Evolutionary conservation across 2,797 vertebrate genomes (phyloP).

Genomic region (Orestias chungarensis): DNA sequence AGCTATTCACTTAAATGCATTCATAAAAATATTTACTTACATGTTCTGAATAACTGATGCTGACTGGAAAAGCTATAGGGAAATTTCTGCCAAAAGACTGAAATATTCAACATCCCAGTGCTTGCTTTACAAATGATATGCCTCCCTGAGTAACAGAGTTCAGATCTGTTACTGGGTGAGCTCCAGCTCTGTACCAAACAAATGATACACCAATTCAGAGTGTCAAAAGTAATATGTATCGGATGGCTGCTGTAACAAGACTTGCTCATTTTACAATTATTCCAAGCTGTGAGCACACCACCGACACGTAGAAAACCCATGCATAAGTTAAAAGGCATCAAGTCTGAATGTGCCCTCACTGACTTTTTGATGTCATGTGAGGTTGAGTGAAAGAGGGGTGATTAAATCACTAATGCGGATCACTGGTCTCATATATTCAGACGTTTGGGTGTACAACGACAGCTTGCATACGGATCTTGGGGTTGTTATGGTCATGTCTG

Average conservation of each 20-base stretch:
- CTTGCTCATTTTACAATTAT: conserved; percentile 64
- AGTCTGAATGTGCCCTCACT: conserved; percentile 23
- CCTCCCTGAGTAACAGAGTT: conserved; percentile 43
- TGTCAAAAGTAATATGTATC: conserved; percentile 42
- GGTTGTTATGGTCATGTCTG: not conserved
- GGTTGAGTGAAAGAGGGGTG: not conserved
- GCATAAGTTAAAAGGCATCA: conserved; percentile 52
- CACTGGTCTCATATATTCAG: not conserved
- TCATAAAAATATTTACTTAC: not conserved
- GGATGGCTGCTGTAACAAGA: conserved; percentile 57
- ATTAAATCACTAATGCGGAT: not conserved
- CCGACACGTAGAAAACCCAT: conserved; percentile 43
- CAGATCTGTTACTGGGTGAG: conserved; percentile 37
- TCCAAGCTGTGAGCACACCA: conserved; percentile 48
- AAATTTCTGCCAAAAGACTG: conserved; percentile 12
- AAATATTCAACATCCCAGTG: conserved; percentile 49
- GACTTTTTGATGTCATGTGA: conserved; percentile 17
- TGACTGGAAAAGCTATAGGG: conserved; percentile 9
- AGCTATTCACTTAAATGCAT: not conserved
- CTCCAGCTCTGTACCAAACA: conserved; percentile 49
- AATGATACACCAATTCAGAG: conserved; percentile 48
- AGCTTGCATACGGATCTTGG: too few relatives aligned
- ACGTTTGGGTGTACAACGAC: not conserved
- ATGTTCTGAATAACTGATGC: not conserved
- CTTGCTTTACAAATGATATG: conserved; percentile 45